Conservation (phyloP, 2,113 vertebrate species). For the Channa argus region DNA sequence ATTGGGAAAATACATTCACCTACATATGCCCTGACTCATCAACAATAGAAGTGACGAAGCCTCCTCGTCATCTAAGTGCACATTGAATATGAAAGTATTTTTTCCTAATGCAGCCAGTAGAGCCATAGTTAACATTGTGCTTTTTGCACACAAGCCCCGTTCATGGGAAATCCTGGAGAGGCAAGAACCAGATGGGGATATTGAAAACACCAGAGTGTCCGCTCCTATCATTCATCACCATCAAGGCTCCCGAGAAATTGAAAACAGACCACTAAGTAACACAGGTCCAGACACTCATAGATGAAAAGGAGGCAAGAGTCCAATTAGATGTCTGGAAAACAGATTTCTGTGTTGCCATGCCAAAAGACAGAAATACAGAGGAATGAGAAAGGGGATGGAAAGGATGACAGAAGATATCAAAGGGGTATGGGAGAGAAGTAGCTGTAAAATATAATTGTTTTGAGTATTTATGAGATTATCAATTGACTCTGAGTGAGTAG, state of each 20-base stretch:
- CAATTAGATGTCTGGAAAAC: constrained; percentile 82
- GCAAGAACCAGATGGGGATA: constrained; percentile 83
- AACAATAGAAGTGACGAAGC: constrained; percentile 14
- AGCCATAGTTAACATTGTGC: constrained; percentile 26
- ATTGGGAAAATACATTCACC: background rate
- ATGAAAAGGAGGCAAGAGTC: constrained; percentile 78
- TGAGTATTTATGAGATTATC: constrained; percentile 40
- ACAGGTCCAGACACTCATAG: constrained; percentile 76
- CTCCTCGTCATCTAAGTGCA: constrained; percentile 24
- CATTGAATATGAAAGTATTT: background rate
- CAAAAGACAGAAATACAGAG: constrained; percentile 59
- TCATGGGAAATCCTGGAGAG: constrained; percentile 79
- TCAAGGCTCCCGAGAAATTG: constrained; percentile 79
- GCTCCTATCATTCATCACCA: constrained; percentile 82
- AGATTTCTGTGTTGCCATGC: constrained; percentile 66
- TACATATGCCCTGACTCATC: constrained; percentile 20
- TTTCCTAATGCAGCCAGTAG: constrained; percentile 8
- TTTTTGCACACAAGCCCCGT: constrained; percentile 60
- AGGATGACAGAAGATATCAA: constrained; percentile 71
- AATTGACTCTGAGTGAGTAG: constrained; percentile 1
- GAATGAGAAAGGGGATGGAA: constrained; percentile 66
- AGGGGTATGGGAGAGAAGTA: constrained; percentile 40
- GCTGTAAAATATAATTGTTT: constrained; percentile 34
- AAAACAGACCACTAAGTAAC: constrained; percentile 79
- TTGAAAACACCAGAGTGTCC: constrained; percentile 71